Base-by-base conservation (phyloP, 2,888 invertebrate species). In the Lasioglossum morio region DNA sequence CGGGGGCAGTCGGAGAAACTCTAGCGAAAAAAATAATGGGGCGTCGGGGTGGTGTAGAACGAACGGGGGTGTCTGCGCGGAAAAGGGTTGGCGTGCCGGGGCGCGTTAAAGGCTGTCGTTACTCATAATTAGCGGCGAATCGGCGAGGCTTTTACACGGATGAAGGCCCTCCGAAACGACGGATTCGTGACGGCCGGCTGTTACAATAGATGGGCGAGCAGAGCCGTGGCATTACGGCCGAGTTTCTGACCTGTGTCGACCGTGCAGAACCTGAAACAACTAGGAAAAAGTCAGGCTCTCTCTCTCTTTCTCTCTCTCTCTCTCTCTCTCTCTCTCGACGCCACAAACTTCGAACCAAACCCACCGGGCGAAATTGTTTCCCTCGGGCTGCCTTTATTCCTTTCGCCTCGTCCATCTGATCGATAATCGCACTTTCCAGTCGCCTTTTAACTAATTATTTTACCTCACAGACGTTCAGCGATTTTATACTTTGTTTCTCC, bases 91-190 rank as follows among this genome's bases (percentile, higher is more conserved):
- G 91, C 92, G 92, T 92, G 92, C 78, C 81, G 76, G 77, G 86
- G 84, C 89, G 90, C 92, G 92, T 93, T 92, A 92, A 93, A 92
- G 92, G 91, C 92, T 88, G 89, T 91, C 90, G 91, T 92, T 92
- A 92, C 88, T 93, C 93, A 92, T 92, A 93, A 93, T 93, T 94
- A 94, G 92, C 92, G 89, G 88, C 89, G 91, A 92, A 92, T 92
- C 88, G 88, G 82, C 90, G 85, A 86, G 89, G 91, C 91, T 93
- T 93, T 93, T 90, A 92, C 87, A 88, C 90, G 92, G 89, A 92
- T 91, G 92, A 91, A 91, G 90, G 91, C 91, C 90, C 92, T 91
- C 90, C 86, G 88, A 91, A 92, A 92, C 89, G 87, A 82, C 84
- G 88, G 83, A 90, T 92, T 92, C 91, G 90, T 91, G 92, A 92